These are phyloP conservation scores for Aptenodytes patagonicus DNA, from an alignment of 2,113 vertebrate species.

Conservation along the genomic window DNA sequence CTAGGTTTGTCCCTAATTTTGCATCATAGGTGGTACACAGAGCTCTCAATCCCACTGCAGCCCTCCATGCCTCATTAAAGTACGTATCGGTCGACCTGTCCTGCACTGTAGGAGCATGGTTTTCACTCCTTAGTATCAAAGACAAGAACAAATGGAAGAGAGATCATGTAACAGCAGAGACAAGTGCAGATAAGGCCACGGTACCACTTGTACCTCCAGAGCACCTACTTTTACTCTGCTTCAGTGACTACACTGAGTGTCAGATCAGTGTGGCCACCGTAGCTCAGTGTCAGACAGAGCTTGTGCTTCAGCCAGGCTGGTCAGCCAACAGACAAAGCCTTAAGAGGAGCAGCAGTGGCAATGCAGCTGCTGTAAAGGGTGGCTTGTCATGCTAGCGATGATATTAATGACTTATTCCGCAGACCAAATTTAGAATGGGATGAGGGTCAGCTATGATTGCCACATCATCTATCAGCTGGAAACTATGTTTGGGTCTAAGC, in stretches of 20 bases:
- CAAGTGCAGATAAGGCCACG: background rate
- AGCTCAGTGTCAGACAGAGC: background rate
- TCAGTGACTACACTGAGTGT: background rate
- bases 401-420: constrained; percentile 47
- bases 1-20: background rate
- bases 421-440: constrained; percentile 62
- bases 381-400: background rate
- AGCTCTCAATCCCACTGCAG: background rate
- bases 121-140: background rate
- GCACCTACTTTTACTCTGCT: background rate
- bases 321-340: background rate
- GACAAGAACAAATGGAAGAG: background rate
- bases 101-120: background rate
- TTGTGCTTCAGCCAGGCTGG: background rate
- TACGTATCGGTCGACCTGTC: fast-evolving
- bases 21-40: fast-evolving
- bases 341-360: constrained; percentile 25
- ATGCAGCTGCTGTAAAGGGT: constrained; percentile 26
- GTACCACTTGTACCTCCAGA: background rate
- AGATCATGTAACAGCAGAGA: background rate
- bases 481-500: constrained; percentile 62
- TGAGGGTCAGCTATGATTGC: constrained; percentile 34
- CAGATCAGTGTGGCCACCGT: background rate
- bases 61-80: background rate
- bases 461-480: constrained; percentile 62